These are phyloP conservation scores for Gallinago paraguaiae DNA, from an alignment of 2,113 vertebrate genomes.

Conservation along the genomic window DNA sequence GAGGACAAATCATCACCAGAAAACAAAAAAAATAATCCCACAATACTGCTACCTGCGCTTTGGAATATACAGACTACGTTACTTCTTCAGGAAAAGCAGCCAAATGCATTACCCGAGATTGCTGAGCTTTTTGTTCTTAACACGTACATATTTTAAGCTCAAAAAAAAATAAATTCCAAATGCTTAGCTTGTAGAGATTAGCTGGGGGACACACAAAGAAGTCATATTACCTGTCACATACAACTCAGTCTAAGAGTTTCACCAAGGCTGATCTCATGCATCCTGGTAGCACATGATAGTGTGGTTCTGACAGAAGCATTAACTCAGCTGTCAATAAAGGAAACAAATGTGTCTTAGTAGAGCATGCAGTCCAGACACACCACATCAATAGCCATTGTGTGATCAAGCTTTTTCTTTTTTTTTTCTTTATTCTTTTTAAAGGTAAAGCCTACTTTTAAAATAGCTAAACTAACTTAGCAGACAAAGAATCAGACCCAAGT, in stretches of 20 bases:
- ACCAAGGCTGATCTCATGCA: not conserved
- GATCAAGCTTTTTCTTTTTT: not conserved
- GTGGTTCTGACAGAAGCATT: not conserved
- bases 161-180: not conserved
- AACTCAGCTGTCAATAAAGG: not conserved
- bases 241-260: not conserved
- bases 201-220: not conserved
- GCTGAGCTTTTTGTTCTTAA: not conserved
- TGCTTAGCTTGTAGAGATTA: not conserved
- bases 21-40: not conserved
- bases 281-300: not conserved
- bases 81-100: not conserved
- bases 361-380: not conserved
- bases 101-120: not conserved
- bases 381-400: not conserved
- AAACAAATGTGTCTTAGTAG: not conserved
- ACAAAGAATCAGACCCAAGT: not conserved
- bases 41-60: not conserved
- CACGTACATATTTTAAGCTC: fast-evolving
- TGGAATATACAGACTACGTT: not conserved
- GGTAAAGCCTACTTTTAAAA: not conserved
- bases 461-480: not conserved
- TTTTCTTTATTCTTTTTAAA: not conserved
- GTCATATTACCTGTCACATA: not conserved
- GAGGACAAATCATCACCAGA: not conserved